Evolutionary conservation across 2,113 vertebrate species (phyloP).

Genomic region (Fulmarus glacialis): DNA sequence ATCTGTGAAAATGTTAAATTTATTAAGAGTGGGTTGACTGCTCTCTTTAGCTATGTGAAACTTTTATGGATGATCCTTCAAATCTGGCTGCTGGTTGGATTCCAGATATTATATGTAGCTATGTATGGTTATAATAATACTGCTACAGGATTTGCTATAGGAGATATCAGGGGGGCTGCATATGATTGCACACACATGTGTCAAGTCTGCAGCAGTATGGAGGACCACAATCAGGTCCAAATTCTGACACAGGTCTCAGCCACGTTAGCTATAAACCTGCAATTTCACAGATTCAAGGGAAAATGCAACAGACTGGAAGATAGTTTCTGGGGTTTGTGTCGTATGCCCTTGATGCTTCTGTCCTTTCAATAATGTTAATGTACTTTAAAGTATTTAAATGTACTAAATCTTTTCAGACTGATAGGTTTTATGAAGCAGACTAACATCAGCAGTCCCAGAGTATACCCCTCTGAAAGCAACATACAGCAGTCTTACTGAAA

Average conservation of each 20-base stretch:
- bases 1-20: constrained; percentile 62
- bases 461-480: not conserved
- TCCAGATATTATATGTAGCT: constrained; percentile 23
- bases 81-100: constrained; percentile 36
- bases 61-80: constrained; percentile 47
- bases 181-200: not conserved
- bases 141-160: not conserved
- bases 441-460: not conserved
- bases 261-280: not conserved
- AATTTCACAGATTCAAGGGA: not conserved
- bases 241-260: not conserved
- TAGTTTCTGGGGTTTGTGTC: not conserved
- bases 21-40: constrained; percentile 52
- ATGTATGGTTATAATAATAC: constrained; percentile 22
- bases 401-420: not conserved
- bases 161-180: not conserved
- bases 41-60: constrained; percentile 59
- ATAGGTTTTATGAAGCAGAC: not conserved
- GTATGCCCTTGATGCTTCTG: not conserved
- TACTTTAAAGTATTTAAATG: not conserved
- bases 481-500: not conserved
- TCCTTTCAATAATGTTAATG: not conserved
- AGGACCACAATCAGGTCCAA: not conserved
- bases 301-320: not conserved
- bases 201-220: not conserved